Evolutionary conservation across 2,888 invertebrate genomes (phyloP).

Genomic region (Cheilosia variabilis): DNA sequence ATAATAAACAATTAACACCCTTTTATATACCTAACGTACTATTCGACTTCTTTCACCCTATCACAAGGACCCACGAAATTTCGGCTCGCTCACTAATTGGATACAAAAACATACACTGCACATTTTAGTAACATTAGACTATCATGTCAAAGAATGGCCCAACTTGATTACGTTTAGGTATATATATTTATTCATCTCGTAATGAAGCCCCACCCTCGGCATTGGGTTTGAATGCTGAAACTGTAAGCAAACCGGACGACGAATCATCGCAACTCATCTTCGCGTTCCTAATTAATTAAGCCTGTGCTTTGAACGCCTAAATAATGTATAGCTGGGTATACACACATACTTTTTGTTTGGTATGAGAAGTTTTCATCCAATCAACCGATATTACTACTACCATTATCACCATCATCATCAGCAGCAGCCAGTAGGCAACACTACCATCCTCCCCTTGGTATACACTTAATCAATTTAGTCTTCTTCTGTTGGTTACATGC

Average conservation of each 20-base stretch:
- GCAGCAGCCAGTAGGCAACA: conserved; percentile 10
- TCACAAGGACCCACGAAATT: conserved; percentile 1
- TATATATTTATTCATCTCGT: background rate
- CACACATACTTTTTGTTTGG: background rate
- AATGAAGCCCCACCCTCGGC: conserved; percentile 63
- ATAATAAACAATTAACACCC: background rate
- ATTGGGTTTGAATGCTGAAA: conserved; percentile 19
- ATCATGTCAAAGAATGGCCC: background rate
- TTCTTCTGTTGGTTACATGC: conserved; percentile 24
- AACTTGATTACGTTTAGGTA: background rate
- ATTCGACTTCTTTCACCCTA: background rate
- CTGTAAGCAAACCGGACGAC: conserved; percentile 12
- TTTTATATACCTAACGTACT: background rate
- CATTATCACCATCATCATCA: conserved; percentile 1
- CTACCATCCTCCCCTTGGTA: conserved; percentile 23
- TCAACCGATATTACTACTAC: conserved; percentile 48
- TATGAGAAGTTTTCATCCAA: conserved; percentile 45
- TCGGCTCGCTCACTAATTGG: background rate
- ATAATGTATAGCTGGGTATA: conserved; percentile 15
- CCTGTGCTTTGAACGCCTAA: conserved; percentile 8
- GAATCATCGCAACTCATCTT: conserved; percentile 58
- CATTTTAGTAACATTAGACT: conserved; percentile 15
- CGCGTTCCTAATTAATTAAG: conserved; percentile 68
- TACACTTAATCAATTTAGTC: conserved; percentile 54
- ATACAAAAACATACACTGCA: conserved; percentile 4